Conservation (phyloP, 2,113 vertebrate species). For the Aramus guarauna region DNA sequence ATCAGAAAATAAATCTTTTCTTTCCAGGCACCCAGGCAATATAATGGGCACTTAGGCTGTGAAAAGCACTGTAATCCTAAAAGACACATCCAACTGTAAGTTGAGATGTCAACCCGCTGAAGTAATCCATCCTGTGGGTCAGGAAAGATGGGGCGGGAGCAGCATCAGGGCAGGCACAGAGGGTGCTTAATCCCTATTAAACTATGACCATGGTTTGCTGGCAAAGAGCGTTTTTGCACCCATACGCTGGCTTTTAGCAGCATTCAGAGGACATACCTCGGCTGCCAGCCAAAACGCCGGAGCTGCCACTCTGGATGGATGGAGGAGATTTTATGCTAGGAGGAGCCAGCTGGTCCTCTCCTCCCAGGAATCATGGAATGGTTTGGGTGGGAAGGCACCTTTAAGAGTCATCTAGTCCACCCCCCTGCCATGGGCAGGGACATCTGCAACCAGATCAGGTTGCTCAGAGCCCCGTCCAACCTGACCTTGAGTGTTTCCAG, state of each 20-base stretch:
- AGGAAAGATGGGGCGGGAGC: background rate
- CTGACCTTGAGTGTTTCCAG: rapidly evolving
- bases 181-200: background rate
- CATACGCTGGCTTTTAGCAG: background rate
- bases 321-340: background rate
- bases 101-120: background rate
- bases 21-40: conserved; percentile 2
- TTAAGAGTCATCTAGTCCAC: rapidly evolving
- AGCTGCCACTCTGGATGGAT: background rate
- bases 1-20: background rate
- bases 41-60: background rate
- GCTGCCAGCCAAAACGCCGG: background rate
- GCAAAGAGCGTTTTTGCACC: background rate
- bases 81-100: background rate
- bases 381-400: background rate
- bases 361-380: background rate
- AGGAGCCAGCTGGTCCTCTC: background rate
- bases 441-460: rapidly evolving
- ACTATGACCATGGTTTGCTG: background rate
- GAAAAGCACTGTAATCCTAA: conserved; percentile 21
- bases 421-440: rapidly evolving
- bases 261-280: background rate
- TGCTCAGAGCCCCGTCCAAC: rapidly evolving
- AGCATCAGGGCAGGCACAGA: background rate
- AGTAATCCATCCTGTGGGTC: background rate